Conservation (phyloP, 2,797 vertebrate genomes). For the Lacerta agilis region DNA sequence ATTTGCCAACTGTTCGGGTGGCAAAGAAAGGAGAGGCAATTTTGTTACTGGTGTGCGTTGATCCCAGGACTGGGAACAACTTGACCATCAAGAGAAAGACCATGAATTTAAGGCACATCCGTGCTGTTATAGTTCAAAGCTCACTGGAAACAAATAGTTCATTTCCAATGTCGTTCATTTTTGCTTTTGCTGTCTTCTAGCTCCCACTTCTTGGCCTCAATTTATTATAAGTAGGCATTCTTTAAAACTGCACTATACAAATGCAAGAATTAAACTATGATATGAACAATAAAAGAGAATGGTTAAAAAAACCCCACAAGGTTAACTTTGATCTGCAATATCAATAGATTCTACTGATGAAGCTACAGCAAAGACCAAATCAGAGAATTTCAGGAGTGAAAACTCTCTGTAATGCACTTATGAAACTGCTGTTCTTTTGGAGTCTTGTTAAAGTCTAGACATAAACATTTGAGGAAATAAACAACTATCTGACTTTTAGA, state of each 20-base stretch:
- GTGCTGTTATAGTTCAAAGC: neutral
- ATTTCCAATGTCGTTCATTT: neutral
- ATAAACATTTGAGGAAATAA: neutral
- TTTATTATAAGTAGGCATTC: neutral
- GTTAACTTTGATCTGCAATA: neutral
- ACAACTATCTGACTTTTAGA: too few relatives aligned
- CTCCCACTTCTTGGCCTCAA: neutral
- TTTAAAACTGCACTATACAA: constrained; percentile 6
- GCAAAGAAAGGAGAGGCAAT: neutral
- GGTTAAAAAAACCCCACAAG: neutral
- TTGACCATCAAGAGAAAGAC: neutral
- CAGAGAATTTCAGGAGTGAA: neutral
- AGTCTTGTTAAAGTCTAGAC: neutral
- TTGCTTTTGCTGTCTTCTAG: neutral
- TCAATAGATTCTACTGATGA: neutral
- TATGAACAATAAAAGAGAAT: neutral
- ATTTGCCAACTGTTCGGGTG: neutral
- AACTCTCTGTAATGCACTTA: neutral
- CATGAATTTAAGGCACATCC: constrained; percentile 3
- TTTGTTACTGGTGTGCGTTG: neutral
- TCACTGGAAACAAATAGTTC: neutral
- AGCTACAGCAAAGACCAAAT: neutral
- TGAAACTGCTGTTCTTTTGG: constrained; percentile 1
- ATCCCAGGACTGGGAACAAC: neutral
- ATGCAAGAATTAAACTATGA: neutral